Evolutionary conservation across 2,888 invertebrate genomes (phyloP), one percentile per base, ranked within the genome.

Genomic region (Eucriotettix oculatus): DNA sequence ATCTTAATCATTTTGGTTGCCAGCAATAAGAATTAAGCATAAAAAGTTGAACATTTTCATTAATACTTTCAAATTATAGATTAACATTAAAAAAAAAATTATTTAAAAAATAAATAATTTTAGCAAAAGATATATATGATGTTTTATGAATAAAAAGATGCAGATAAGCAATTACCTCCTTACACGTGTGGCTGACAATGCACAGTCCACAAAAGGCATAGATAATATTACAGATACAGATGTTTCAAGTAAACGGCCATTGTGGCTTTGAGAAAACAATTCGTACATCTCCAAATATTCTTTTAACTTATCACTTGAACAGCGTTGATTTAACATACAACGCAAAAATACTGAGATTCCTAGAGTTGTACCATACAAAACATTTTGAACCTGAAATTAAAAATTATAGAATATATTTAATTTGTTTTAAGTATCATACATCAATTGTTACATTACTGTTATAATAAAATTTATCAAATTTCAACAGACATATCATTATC

Each of bases 261-360:
- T 79, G 42, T 78, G 75, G 62, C 81, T 81, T 61, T 81, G 81
- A 1, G 76, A 75, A 67, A 81, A 82, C 55, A 81, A 68, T 62
- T 78, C 78, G 63, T 82, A 81, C 54, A 82, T 75, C 44, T 82
- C 80, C 1, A 79, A 74, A 67, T 82, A 82, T 64, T 81, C 79
- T 9, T 74, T 67, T 10, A 79, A 71, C 63, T 78, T 78, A 17
- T 81, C 81, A 1, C 76, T 70, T 5, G 73, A 72, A 1, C 76
- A 73, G 60, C 80, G 78, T 62, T 79, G 79, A 71, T 80, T 77
- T 42, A 83, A 68, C 10, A 82, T 68, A 61, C 79, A 79, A 64
- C 82, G 80, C 59, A 83, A 76, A 68, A 82, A 81, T 1, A 79
- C 79, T 1, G 79, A 74, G 52, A 81, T 74, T 0, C 79, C 80